These are phyloP conservation scores for Cantharis rufa DNA, from an alignment of 2,888 invertebrate genomes.

Conservation along the genomic window DNA sequence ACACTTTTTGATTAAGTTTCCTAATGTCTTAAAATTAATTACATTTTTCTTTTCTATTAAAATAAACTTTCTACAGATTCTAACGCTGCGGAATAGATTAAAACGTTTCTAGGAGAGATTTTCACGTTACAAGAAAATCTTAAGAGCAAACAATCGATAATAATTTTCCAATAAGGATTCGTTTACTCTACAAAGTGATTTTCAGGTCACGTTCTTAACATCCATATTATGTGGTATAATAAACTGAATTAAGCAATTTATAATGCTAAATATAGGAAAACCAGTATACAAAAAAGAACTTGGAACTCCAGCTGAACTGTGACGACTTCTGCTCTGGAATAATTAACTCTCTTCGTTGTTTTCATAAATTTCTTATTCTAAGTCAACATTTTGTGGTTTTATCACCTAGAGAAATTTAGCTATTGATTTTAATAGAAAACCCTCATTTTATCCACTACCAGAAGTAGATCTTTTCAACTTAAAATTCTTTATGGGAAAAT, in stretches of 20 bases:
- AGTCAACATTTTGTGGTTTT: background rate
- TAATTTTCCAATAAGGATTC: background rate
- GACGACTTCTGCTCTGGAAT: background rate
- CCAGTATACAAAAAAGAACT: background rate
- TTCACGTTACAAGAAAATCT: background rate
- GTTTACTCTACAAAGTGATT: background rate
- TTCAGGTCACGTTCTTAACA: background rate
- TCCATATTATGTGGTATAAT: background rate
- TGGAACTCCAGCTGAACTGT: too few relatives aligned
- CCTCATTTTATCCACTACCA: too few relatives aligned
- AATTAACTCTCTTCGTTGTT: background rate
- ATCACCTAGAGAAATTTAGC: background rate
- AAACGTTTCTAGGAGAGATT: background rate
- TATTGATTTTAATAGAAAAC: background rate
- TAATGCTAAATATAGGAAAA: background rate
- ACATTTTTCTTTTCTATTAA: background rate
- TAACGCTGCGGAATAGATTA: too few relatives aligned
- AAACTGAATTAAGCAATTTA: background rate
- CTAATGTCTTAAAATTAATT: background rate
- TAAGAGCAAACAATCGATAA: background rate
- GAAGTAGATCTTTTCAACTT: too few relatives aligned
- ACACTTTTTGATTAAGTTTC: background rate
- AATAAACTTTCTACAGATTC: background rate
- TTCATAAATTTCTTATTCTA: background rate
- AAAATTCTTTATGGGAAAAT: too few relatives aligned